phyloP scores from a whole-genome alignment of 1,140 invertebrate genomes.

The Zophobas morio region DNA sequence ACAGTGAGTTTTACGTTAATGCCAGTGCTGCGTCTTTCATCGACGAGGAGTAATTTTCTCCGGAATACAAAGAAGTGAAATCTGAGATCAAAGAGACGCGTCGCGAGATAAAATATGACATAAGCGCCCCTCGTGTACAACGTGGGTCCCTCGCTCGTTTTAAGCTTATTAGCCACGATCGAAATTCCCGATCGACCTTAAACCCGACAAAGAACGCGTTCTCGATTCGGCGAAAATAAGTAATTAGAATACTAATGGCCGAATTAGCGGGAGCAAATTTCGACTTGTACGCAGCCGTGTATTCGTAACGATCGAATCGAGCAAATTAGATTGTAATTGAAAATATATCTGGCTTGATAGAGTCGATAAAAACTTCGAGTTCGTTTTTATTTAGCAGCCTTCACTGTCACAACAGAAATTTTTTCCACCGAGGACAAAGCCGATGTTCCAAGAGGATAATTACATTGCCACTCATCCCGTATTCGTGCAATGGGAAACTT shows the following conservation, averaged over 20 bases:
- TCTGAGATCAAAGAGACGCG: too few species aligned
- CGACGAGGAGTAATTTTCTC: too few species aligned
- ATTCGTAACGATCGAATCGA: slow-evolving; percentile 15
- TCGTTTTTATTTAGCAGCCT: slow-evolving; percentile 1
- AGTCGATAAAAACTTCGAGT: slow-evolving; percentile 28
- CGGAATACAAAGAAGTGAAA: too few species aligned
- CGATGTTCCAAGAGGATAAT: neutral
- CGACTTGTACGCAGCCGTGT: slow-evolving; percentile 14
- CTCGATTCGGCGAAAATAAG: slow-evolving; percentile 25
- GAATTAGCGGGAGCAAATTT: slow-evolving; percentile 5
- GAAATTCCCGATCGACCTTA: neutral
- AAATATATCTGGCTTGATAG: slow-evolving; percentile 22
- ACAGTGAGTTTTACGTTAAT: neutral
- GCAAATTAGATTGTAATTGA: slow-evolving; percentile 41
- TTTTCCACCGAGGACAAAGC: neutral
- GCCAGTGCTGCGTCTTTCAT: neutral
- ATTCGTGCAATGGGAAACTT: slow-evolving; percentile 7
- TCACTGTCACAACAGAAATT: slow-evolving; percentile 13
- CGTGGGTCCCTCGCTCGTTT: too few species aligned
- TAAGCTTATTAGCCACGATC: too few species aligned
- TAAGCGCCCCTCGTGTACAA: too few species aligned
- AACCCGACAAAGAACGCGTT: neutral
- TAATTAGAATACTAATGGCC: slow-evolving; percentile 39
- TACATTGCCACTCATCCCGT: slow-evolving; percentile 26
- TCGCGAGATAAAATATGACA: too few species aligned